A percentile compares a stretch with the other conserved stretches of the same genome.
Conservation (phyloP, 2,797 vertebrate genomes). For the Rhynchonycteris naso region DNA sequence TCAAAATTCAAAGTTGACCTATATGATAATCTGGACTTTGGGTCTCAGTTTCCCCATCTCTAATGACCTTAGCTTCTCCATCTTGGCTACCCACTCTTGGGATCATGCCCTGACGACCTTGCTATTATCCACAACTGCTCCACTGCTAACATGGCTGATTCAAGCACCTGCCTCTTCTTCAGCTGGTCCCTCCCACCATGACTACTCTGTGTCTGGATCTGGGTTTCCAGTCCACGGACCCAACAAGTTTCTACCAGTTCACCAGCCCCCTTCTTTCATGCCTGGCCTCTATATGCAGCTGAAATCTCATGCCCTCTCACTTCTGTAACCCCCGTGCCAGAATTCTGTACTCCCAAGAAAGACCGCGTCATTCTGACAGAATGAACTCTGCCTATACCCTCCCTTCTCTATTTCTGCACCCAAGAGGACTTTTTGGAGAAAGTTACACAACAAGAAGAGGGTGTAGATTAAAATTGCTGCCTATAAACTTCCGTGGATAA, state of each 20-base stretch:
- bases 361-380: neutral
- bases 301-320: neutral
- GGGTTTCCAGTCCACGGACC: neutral
- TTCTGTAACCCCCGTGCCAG: neutral
- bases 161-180: neutral
- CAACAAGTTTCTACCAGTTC: neutral
- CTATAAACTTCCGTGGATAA: neutral
- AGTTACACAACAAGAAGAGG: neutral
- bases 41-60: neutral
- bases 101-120: neutral
- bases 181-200: neutral
- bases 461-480: neutral
- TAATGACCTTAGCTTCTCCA: neutral
- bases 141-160: neutral
- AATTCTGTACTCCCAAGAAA: neutral
- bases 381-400: neutral
- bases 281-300: neutral
- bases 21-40: neutral
- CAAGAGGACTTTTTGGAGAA: neutral
- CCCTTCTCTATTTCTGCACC: neutral
- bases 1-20: neutral
- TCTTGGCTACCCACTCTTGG: neutral
- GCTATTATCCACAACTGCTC: neutral
- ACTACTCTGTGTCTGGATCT: neutral
- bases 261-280: neutral